A percentile compares a stretch with the other conserved stretches of the same genome.
Evolutionary conservation across 2,888 invertebrate genomes (phyloP).

Genomic region (Hyposoter dolosus): DNA sequence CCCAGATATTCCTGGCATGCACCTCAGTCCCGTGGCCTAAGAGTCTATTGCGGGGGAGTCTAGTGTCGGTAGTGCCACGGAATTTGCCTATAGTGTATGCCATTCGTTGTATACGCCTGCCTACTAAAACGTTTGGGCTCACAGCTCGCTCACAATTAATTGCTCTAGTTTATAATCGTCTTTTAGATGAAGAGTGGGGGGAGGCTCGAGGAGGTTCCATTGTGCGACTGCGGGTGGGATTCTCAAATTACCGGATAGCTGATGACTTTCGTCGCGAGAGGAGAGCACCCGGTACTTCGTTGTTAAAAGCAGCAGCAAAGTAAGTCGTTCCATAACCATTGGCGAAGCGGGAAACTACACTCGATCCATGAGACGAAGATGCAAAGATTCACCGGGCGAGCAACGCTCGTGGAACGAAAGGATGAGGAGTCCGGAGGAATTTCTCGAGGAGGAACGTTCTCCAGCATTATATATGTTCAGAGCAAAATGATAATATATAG

Average conservation of each 20-base stretch:
- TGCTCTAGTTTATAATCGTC: conserved; percentile 81
- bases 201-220: conserved; percentile 47
- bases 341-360: neutral
- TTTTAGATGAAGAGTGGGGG: conserved; percentile 65
- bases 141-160: conserved; percentile 79
- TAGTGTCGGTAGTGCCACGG: conserved; percentile 24
- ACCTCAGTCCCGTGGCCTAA: conserved; percentile 63
- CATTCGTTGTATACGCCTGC: conserved; percentile 28
- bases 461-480: neutral
- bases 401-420: neutral
- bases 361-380: neutral
- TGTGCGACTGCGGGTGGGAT: conserved; percentile 69
- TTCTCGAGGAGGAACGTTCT: neutral
- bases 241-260: conserved; percentile 72
- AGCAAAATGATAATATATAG: conserved; percentile 4
- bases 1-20: conserved; percentile 80
- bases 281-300: conserved; percentile 1
- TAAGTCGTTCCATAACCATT: conserved; percentile 28
- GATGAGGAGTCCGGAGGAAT: neutral
- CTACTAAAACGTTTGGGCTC: conserved; percentile 47
- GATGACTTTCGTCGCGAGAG: conserved; percentile 36
- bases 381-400: neutral
- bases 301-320: neutral
- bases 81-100: conserved; percentile 50
- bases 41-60: conserved; percentile 33